Evolutionary conservation across 2,888 invertebrate genomes (phyloP), one percentile per base, ranked within the genome.

Genomic region (Amblyteles armatorius): DNA sequence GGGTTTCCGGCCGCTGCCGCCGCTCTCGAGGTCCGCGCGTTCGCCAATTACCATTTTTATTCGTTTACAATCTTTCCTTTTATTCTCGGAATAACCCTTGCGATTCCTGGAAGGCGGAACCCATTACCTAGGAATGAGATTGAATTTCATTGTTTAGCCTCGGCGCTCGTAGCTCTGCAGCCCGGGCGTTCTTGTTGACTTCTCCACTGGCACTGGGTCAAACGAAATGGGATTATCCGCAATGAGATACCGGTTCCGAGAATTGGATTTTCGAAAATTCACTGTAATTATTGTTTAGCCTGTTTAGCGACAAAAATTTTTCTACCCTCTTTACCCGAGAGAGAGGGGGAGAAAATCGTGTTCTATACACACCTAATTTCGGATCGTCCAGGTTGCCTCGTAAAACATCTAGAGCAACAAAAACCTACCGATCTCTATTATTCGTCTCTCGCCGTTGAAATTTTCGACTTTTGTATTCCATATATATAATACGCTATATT

Each of bases 31-130:
- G 63, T 71, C 52, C 52, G 65, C 65, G 36, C 68, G 68, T 77
- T 74, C 81, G 71, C 85, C 87, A 88, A 87, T 88, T 87, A 87
- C 85, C 48, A 77, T 82, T 88, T 89, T 90, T 89, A 90, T 89
- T 88, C 89, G 85, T 90, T 90, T 90, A 90, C 83, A 85, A 78
- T 87, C 72, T 63, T 77, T 26, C 40, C 81, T 78, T 79, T 78
- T 82, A 83, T 86, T 86, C 85, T 79, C 73, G 87, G 85, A 88
- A 88, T 90, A 91, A 91, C 91, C 90, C 91, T 91, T 91, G 87
- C 89, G 87, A 67, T 89, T 90, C 88, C 80, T 40, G 78, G 88
- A 87, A 88, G 85, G 85, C 67, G 85, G 80, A 67, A 74, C 78
- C 86, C 81, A 86, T 86, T 88, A 87, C 86, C 85, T 72, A 79